phyloP scores from a whole-genome alignment of 1,140 invertebrate species.

The Sinonovacula constricta region DNA sequence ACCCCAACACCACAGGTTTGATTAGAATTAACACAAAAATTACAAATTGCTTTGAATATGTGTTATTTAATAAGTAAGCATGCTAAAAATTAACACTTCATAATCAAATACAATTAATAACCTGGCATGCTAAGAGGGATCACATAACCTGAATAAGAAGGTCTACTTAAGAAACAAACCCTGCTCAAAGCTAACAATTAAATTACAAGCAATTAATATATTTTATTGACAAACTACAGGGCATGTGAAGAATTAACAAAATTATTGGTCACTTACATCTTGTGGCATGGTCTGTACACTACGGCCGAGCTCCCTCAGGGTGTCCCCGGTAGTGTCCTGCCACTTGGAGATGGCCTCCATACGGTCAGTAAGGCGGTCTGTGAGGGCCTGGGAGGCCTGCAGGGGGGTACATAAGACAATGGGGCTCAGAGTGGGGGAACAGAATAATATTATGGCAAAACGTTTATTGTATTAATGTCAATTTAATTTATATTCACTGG shows the following conservation, averaged over 20 bases:
- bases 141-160: neutral
- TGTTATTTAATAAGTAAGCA: no score
- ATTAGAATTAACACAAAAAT: no score
- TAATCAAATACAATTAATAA: neutral
- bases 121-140: neutral
- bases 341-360: slow-evolving; percentile 71
- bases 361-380: slow-evolving; percentile 69
- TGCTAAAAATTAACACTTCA: neutral
- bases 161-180: neutral
- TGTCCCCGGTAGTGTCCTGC: slow-evolving; percentile 72
- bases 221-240: neutral
- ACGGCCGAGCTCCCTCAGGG: slow-evolving; percentile 67
- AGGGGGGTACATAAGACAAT: no score
- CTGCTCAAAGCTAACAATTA: slow-evolving; percentile 3
- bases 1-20: no score
- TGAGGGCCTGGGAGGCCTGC: slow-evolving; percentile 65
- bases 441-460: no score
- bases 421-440: no score
- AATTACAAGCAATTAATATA: neutral
- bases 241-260: neutral
- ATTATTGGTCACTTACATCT: slow-evolving; percentile 62
- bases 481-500: no score
- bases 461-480: no score
- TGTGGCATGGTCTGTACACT: slow-evolving; percentile 69
- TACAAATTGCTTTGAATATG: no score